A percentile compares a stretch with the other conserved stretches of the same genome.
Conservation (phyloP, 2,888 invertebrate species). For the Chrysopilus asiliformis region DNA sequence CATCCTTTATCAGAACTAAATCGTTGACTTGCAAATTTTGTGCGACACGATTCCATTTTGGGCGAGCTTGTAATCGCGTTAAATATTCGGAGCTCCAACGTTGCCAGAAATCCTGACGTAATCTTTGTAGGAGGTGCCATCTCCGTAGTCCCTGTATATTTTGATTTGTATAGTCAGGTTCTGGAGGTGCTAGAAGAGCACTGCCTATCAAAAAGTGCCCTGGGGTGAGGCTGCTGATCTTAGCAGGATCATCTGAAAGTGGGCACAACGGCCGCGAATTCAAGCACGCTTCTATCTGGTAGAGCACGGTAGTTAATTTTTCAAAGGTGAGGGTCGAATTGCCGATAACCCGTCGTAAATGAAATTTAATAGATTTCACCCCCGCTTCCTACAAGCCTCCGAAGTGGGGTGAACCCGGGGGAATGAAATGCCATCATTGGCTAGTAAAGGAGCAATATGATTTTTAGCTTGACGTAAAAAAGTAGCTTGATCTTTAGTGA, state of each 20-base stretch:
- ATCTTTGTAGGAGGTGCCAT: conserved; percentile 5
- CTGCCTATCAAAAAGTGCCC: conserved; percentile 13
- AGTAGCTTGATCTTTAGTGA: no score
- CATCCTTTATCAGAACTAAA: no score
- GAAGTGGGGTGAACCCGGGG: no score
- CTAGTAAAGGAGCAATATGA: no score
- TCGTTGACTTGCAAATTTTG: no score
- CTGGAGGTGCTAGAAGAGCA: conserved; percentile 12
- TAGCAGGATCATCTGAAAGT: conserved; percentile 12
- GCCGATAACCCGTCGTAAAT: conserved; percentile 19
- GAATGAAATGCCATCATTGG: no score
- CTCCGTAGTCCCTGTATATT: neutral
- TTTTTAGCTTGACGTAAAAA: no score
- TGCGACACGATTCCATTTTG: no score
- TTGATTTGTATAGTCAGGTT: conserved; percentile 8
- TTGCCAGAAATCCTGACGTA: conserved; percentile 9
- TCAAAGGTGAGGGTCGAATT: conserved; percentile 17
- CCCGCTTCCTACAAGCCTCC: no score
- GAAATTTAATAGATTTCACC: no score
- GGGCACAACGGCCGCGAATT: no score
- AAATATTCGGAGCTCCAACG: conserved; percentile 6
- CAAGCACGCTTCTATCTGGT: conserved; percentile 20
- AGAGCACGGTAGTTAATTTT: conserved; percentile 18
- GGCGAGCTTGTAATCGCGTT: no score
- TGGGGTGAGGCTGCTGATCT: conserved; percentile 10